These are phyloP conservation scores for Nixonia krombeini DNA, from an alignment of 1,140 invertebrate species.

Conservation along the genomic window DNA sequence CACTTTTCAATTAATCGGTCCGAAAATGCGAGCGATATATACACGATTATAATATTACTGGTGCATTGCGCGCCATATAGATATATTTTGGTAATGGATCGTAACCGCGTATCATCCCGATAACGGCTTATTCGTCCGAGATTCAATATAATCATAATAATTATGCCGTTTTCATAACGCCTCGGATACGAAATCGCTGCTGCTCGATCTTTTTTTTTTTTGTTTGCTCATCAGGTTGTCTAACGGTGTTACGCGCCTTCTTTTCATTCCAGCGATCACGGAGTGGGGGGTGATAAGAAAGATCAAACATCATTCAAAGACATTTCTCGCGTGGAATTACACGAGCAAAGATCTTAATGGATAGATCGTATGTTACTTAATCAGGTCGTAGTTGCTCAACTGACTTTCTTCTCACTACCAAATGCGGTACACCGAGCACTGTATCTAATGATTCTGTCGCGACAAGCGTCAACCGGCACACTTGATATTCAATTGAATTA, in stretches of 20 bases:
- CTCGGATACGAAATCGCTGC: no score
- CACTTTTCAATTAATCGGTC: no score
- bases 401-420: constrained; percentile 40
- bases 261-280: constrained; percentile 20
- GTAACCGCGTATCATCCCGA: no score
- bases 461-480: constrained; percentile 24
- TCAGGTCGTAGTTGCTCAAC: constrained; percentile 28
- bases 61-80: no score
- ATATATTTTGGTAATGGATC: no score
- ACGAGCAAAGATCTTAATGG: constrained; percentile 33
- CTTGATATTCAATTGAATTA: constrained; percentile 21
- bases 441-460: constrained; percentile 32
- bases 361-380: constrained; percentile 29
- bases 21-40: no score
- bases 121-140: no score
- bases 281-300: not conserved
- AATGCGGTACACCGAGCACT: constrained; percentile 33
- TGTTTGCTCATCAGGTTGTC: not conserved
- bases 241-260: not conserved
- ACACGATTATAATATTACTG: no score
- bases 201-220: no score
- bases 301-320: constrained; percentile 19
- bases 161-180: no score
- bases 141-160: no score
- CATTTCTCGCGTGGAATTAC: constrained; percentile 21